Evolutionary conservation across 2,113 vertebrate species (phyloP), one percentile per base, ranked within the genome.

Genomic region (Entosphenus tridentatus): DNA sequence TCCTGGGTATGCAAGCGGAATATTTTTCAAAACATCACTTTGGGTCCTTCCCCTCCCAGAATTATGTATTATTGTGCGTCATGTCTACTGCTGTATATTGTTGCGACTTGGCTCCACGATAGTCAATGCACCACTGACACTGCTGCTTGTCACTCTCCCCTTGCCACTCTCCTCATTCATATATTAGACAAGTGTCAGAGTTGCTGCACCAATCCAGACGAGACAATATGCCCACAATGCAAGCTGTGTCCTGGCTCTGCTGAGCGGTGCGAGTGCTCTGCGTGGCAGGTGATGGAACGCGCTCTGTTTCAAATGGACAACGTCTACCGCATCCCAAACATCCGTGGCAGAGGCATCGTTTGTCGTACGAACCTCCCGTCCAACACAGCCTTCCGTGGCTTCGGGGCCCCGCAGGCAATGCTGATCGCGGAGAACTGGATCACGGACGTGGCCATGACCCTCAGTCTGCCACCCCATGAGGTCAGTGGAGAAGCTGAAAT

Each of bases 311-410:
- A 96, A 75, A 83, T 95, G 86, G 88, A 89, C 71, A 98, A 96
- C 72, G 73, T 81, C n/a, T 96, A 98, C 74, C 85, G 81, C 10
- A 83, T 98, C 21, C 82, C 84, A 8, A 88, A 91, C 39, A 73
- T 96, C 39, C 79, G 79, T 2, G 83, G 87, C 0, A 71, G 75
- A 0, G 89, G 93, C 55, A 75, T 75, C 67, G 1, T 92, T 10
- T 98, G 93, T 75, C 87, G 84, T 74, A 98, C 93, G 57, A 89
- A 98, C 74, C 75, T 98, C 70, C 70, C 90, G 2, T 91, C 92
- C 73, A 98, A 98, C 75, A 89, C 92, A 0, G 93, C 93, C 6
- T 96, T 96, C 75, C 81, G 93, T 67, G 93, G 93, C 55, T 98
- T 98, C 13, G 93, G 93, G 8, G 89, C 85, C 0, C 92, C 93